Base-by-base conservation (phyloP, 2,888 invertebrate genomes). In the Lasioglossum pauxillum region DNA sequence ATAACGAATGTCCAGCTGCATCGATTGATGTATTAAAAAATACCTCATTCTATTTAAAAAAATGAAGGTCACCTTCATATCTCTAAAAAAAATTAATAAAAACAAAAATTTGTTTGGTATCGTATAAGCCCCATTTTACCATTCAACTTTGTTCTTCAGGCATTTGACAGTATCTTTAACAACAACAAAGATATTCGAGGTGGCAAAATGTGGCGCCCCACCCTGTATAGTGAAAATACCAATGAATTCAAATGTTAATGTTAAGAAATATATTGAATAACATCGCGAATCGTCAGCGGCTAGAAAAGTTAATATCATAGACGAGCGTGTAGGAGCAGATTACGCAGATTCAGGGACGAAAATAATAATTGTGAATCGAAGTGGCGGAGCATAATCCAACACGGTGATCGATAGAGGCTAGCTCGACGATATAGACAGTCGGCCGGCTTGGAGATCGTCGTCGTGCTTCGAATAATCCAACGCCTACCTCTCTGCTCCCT, bases 391-490 rank as follows among this genome's bases (percentile, higher is more conserved):
- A 85, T 89, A 90, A 91, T 91, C 84, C 83, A 88, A 74, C 83
- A 83, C 75, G 82, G 90, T 90, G 90, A 91, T 92, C 92, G 92
- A 93, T 93, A 90, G 82, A 60, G 86, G 83, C 88, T 88, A 86
- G 90, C 91, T 92, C 89, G 81, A 86, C 85, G 84, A 89, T 90
- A 90, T 87, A 90, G 88, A 88, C 89, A 91, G 89, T 92, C 92
- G 89, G 86, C 86, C 80, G 85, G 89, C 87, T 90, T 84, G 78
- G 88, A 90, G 91, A 91, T 92, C 91, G 91, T 92, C 92, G 92
- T 92, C 93, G 93, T 93, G 93, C 92, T 81, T 90, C 92, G 93
- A 94, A 94, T 94, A 94, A 94, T 94, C 93, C 93, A 90, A 88
- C 90, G 88, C 85, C 88, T 90, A 88, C 82, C 80, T 84, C 67